These are phyloP conservation scores for Dolichopus griseipennis DNA, from an alignment of 2,888 invertebrate species.

Conservation along the genomic window DNA sequence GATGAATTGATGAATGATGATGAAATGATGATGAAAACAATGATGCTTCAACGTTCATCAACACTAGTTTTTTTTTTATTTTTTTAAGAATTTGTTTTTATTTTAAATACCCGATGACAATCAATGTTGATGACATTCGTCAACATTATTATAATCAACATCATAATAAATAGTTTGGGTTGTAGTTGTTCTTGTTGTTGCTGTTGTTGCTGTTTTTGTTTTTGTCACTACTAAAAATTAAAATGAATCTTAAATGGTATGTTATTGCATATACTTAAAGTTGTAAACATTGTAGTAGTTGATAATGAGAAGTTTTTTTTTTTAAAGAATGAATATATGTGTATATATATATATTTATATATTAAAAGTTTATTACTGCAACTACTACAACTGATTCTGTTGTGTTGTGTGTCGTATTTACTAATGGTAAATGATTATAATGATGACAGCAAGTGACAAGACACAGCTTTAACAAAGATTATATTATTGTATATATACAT, in stretches of 20 bases:
- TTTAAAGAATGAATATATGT: not conserved
- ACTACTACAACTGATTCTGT: no score
- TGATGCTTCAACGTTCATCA: conserved; percentile 4
- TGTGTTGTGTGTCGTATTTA: no score
- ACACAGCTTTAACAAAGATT: not conserved
- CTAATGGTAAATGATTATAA: not conserved
- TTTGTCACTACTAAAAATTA: not conserved
- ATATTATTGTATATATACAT: not conserved
- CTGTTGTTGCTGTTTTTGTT: no score
- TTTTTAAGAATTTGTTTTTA: not conserved
- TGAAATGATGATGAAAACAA: not conserved
- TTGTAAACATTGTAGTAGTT: not conserved
- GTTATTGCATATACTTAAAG: not conserved
- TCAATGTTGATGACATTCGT: conserved; percentile 3
- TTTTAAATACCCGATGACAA: conserved; percentile 1
- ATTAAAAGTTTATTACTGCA: no score
- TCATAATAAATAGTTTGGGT: not conserved
- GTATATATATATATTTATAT: not conserved
- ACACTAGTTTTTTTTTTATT: not conserved
- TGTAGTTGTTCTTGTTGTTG: not conserved
- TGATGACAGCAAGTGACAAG: not conserved
- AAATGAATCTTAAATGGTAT: not conserved
- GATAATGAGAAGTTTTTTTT: not conserved
- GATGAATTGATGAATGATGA: not conserved
- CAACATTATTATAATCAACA: not conserved